Conservation (phyloP, 2,113 vertebrate species). For the Tachuris rubrigastra region DNA sequence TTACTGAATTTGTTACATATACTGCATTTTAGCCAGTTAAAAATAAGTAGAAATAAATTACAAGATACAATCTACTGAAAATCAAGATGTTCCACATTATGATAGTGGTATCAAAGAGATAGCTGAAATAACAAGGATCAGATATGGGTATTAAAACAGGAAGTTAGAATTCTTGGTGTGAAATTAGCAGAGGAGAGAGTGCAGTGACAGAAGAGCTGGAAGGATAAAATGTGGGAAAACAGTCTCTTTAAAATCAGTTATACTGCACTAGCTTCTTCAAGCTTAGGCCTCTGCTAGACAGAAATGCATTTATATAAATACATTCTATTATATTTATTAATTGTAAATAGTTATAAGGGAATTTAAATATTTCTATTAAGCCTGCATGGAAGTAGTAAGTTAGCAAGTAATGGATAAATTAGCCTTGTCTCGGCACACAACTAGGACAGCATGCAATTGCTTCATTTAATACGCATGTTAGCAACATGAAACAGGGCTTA, state of each 20-base stretch:
- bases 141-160: background rate
- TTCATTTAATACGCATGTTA: background rate
- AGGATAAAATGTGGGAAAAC: background rate
- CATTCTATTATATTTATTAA: background rate
- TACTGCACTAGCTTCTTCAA: background rate
- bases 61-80: background rate
- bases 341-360: background rate
- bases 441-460: background rate
- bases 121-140: background rate
- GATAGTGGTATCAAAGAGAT: background rate
- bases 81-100: background rate
- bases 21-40: background rate
- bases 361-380: background rate
- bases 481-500: background rate
- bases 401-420: background rate
- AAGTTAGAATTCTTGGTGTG: background rate
- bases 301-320: background rate
- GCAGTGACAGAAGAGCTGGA: background rate
- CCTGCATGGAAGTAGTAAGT: background rate
- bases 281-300: background rate
- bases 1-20: background rate
- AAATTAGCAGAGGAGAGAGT: background rate
- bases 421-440: background rate
- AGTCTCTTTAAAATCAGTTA: background rate
- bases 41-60: background rate